Percentiles rank a stretch among this genome's conserved stretches.
Evolutionary conservation across 2,888 invertebrate genomes (phyloP).

Genomic region (Creontiades dilutus): DNA sequence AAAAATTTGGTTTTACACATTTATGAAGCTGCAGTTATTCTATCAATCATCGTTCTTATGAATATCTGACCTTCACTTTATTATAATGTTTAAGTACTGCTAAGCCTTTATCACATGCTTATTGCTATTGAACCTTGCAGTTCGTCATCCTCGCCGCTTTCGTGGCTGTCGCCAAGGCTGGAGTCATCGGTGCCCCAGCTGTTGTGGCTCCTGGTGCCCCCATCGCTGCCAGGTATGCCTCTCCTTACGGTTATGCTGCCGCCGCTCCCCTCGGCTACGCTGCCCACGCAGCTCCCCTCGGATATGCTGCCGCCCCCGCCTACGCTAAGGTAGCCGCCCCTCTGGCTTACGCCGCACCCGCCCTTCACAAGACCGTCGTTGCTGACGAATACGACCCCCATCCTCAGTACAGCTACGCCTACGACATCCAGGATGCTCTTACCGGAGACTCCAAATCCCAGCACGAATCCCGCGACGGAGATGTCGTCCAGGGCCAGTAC

Average conservation of each 20-base stretch:
- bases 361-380: conserved; percentile 59
- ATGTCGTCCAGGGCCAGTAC: conserved; percentile 67
- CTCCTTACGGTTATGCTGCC: conserved; percentile 52
- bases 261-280: conserved; percentile 66
- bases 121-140: conserved; percentile 63
- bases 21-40: too few species aligned
- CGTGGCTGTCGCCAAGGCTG: conserved; percentile 72
- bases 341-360: conserved; percentile 66
- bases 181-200: conserved; percentile 72
- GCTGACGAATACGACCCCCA: conserved; percentile 66
- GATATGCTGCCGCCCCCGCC: conserved; percentile 60
- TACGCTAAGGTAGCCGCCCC: conserved; percentile 51
- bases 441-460: conserved; percentile 65
- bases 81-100: too few species aligned
- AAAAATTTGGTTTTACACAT: too few species aligned
- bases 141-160: conserved; percentile 72
- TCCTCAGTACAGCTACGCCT: conserved; percentile 71
- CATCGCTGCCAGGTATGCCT: conserved; percentile 48
- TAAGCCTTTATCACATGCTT: too few species aligned
- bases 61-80: too few species aligned
- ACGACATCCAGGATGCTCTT: conserved; percentile 73
- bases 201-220: conserved; percentile 71
- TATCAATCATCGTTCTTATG: too few species aligned
- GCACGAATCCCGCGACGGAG: conserved; percentile 66
- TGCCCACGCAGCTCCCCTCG: conserved; percentile 49